Conservation (phyloP, 2,888 invertebrate species). For the Chironomus riparius region DNA sequence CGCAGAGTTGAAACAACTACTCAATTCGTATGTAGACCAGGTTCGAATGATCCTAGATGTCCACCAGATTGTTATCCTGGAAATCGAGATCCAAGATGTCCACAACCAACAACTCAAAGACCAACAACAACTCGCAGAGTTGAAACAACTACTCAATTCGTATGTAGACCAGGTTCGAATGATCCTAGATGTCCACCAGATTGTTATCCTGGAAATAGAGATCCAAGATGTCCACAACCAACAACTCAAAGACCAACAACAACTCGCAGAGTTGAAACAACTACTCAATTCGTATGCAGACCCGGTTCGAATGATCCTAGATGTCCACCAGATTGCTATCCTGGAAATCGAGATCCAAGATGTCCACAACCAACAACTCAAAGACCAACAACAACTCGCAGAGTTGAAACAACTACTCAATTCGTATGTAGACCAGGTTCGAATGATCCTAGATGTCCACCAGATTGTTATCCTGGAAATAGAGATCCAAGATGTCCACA, state of each 20-base stretch:
- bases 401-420: not conserved
- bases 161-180: constrained; percentile 32
- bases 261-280: constrained; percentile 32
- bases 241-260: constrained; percentile 28
- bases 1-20: constrained; percentile 32
- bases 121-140: not conserved
- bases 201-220: constrained; percentile 34
- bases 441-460: constrained; percentile 28
- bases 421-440: constrained; percentile 11
- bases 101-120: constrained; percentile 29
- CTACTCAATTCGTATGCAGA: constrained; percentile 30
- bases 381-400: constrained; percentile 25
- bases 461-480: constrained; percentile 33
- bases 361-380: constrained; percentile 32
- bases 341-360: constrained; percentile 36
- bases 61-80: constrained; percentile 33
- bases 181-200: constrained; percentile 32
- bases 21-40: constrained; percentile 30
- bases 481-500: constrained; percentile 36
- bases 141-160: not conserved
- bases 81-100: constrained; percentile 34
- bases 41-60: constrained; percentile 25
- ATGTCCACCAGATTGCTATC: constrained; percentile 36
- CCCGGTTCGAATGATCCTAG: constrained; percentile 37
- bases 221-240: constrained; percentile 36